Base-by-base conservation (phyloP, 2,797 vertebrate genomes). In the Adrianichthys oophorus region DNA sequence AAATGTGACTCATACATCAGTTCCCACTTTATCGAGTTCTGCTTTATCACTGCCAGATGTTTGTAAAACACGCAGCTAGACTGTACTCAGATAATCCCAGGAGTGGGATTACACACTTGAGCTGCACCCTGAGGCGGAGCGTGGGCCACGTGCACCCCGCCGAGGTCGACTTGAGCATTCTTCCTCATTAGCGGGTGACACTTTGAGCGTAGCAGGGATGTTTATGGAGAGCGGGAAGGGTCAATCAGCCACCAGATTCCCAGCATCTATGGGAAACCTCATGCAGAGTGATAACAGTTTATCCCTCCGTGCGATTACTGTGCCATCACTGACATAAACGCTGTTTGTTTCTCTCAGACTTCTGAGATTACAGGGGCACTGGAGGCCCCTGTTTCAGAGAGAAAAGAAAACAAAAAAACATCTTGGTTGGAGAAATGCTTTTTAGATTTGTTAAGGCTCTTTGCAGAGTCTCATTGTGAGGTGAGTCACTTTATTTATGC, bases 31-130 rank as follows among this genome's bases (percentile, higher is more conserved):
- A 72, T 73, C 17, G 13, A 54, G 45, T 48, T 48, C 66, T 41
- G 52, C 72, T 73, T 75, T 41, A 90, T 87, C 76, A 65, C 62
- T 89, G 71, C 90, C 92, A 93, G 91, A 93, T 93, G 92, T 92
- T 87, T 84, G 70, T 82, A 65, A 89, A 91, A 90, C 87, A 82
- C 55, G 70, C 58, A 72, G 58, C 58, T 63, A 65, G 59, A 74
- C 59, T 76, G 80, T 78, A 82, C 80, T 80, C 82, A 82, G 80
- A 88, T 87, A 82, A 86, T 86, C 83, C 79, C 87, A 61, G 71
- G 62, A 62, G 82, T 78, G 65, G 74, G 73, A 72, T 86, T 81
- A 77, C 44, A 74, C 67, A 64, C 48, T 21, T 63, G 3, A 50
- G 52, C 58, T 57, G 72, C 69, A 54, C 74, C 77, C 79, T 56